phyloP scores from a whole-genome alignment of 1,140 invertebrate species.

The Leguminivora glycinivorella region DNA sequence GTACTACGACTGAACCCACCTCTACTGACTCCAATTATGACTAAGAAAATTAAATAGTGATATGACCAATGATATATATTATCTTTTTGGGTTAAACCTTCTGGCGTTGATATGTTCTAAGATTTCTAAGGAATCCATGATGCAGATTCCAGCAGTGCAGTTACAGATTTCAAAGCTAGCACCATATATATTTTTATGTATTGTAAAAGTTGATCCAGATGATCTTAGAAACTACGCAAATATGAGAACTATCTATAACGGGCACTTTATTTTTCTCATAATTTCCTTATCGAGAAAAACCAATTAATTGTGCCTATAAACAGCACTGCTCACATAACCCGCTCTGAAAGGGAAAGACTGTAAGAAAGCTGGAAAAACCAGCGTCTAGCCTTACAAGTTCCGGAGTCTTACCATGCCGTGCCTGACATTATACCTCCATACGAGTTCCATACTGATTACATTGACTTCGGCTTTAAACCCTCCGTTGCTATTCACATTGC shows the following conservation, averaged over 20 bases:
- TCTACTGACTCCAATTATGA: no score
- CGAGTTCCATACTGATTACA: not conserved
- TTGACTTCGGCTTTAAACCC: not conserved
- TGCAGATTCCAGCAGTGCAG: no score
- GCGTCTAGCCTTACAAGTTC: not conserved
- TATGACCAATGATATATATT: no score
- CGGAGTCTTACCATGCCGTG: slow-evolving; percentile 2
- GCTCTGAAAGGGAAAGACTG: slow-evolving; percentile 17
- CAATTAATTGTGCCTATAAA: not conserved
- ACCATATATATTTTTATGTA: no score
- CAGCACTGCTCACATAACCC: slow-evolving; percentile 3
- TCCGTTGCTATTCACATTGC: not conserved
- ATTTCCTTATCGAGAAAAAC: not conserved
- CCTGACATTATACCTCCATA: not conserved
- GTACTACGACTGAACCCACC: no score
- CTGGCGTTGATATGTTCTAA: no score
- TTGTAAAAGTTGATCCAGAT: no score
- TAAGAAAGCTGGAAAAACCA: slow-evolving; percentile 27
- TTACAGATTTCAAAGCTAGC: no score
- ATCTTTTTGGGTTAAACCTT: no score
- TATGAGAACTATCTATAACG: not conserved
- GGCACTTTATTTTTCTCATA: not conserved
- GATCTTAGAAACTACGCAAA: not conserved
- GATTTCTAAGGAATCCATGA: no score
- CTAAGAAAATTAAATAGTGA: no score